Base-by-base conservation (phyloP, 2,888 invertebrate species). In the Conistra vaccinii region DNA sequence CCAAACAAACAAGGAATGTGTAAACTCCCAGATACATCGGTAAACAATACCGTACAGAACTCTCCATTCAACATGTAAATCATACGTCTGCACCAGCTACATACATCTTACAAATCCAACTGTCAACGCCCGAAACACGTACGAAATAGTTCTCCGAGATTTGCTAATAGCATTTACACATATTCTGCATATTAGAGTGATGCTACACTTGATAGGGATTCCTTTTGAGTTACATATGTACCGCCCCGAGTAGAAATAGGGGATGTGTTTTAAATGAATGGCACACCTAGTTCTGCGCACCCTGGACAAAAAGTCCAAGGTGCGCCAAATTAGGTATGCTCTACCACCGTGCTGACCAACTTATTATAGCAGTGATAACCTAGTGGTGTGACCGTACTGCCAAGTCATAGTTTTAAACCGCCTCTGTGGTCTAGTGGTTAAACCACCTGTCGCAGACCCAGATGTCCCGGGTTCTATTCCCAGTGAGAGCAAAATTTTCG, bases 141-240 rank as follows among this genome's bases (percentile, higher is more conserved):
- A 61, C 85, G 7, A 23, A 70, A 69, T 60, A 72, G 62, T 70
- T 75, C 32, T 69, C 55, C 23, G 20, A 35, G 60, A 76, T 71
- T 58, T 39, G 26, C 58, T 62, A 63, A 60, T 35, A 81, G 45
- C 45, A 85, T 76, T 82, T 63, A 62, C 77, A 69, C 63, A 61
- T 67, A 79, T 58, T 82, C 45, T 76, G 60, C 85, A 85, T 72
- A 69, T 58, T 67, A 69, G 17, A 84, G 74, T 73, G 32, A 48
- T 67, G 3, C 20, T 32, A 26, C 14, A 17, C 29, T 60, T 35
- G 17, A 48, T n/a, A 20, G 35, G 7, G 6, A 45, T n/a, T n/a
- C 17, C 23, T 20, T 45, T 26, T 35, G 6, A 55, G 35, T 55
- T 23, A n/a, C n/a, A n/a, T n/a, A 17, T 32, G 2, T 32, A 32